Evolutionary conservation across 2,888 invertebrate genomes (phyloP), one percentile per base, ranked within the genome.

Genomic region (Ophonus ardosiacus): DNA sequence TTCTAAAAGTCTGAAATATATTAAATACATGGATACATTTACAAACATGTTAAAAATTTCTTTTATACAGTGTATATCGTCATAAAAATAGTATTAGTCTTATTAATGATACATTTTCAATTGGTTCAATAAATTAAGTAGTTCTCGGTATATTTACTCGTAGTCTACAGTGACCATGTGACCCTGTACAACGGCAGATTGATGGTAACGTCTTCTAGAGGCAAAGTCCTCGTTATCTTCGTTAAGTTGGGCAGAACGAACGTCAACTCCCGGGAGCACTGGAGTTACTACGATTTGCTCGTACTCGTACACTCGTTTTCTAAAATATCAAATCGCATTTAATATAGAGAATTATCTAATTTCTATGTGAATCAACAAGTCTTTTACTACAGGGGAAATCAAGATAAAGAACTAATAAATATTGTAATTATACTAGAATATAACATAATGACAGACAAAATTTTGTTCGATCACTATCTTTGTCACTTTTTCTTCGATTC

Each of bases 221-320:
- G 98, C 96, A 92, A 98, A 99, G 92, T 99, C 99, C 91, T 96
- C 96, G 91, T 98, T 99, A 89, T 98, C 97, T 90, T 98, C 98
- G 87, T 98, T 99, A 81, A 98, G 92, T 89, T 98, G 97, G 86
- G 98, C 95, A 82, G 97, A 95, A 87, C 95, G 95, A 51, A 97
- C 94, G 87, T 96, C 94, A 43, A 97, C 94, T 82, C 95, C 96
- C 0, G 96, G 95, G 90, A 96, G 96, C 10, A 95, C 94, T 0
- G 97, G 97, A 7, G 97, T 96, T 83, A 97, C 96, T 4, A 97
- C 96, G 87, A 97, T 94, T 90, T 97, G 97, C 89, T 97, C 97
- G 88, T 97, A 97, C 89, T 96, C 96, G 86, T 95, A 93, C 13
- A 96, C 94, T 84, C 95, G 94, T 92, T 95, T 95, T 63, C 97